Conservation (phyloP, 2,113 vertebrate genomes). For the Triplophysa rosa region DNA sequence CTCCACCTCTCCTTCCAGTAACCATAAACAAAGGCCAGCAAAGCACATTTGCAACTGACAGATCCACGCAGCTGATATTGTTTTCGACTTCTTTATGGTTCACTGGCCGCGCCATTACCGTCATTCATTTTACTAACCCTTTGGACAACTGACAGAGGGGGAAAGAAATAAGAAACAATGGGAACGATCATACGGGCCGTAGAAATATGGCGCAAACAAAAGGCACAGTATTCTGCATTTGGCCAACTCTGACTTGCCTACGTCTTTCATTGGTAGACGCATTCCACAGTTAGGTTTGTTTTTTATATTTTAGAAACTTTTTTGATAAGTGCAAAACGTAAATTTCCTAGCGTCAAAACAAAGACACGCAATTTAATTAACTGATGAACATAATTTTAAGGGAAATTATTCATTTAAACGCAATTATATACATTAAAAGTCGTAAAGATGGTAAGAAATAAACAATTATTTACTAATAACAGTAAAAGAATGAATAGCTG, state of each 20-base stretch:
- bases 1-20: constrained; percentile 63
- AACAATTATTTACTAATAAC: background rate
- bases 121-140: constrained; percentile 68
- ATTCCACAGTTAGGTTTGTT: background rate
- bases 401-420: background rate
- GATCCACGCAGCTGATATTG: constrained; percentile 80
- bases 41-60: constrained; percentile 78
- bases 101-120: constrained; percentile 69
- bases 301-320: background rate
- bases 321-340: background rate
- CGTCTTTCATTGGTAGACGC: constrained; percentile 42
- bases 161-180: constrained; percentile 68
- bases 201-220: constrained; percentile 61
- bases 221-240: constrained; percentile 53
- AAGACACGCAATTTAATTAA: background rate
- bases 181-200: constrained; percentile 61
- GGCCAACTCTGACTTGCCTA: constrained; percentile 49
- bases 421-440: background rate
- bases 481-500: background rate
- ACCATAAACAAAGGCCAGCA: constrained; percentile 74
- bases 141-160: constrained; percentile 63
- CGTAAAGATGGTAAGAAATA: background rate
- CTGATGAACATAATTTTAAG: background rate
- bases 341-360: constrained; percentile 9
- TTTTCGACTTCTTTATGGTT: constrained; percentile 79